phyloP scores from a whole-genome alignment of 2,113 vertebrate genomes.

The Petaurus breviceps region DNA sequence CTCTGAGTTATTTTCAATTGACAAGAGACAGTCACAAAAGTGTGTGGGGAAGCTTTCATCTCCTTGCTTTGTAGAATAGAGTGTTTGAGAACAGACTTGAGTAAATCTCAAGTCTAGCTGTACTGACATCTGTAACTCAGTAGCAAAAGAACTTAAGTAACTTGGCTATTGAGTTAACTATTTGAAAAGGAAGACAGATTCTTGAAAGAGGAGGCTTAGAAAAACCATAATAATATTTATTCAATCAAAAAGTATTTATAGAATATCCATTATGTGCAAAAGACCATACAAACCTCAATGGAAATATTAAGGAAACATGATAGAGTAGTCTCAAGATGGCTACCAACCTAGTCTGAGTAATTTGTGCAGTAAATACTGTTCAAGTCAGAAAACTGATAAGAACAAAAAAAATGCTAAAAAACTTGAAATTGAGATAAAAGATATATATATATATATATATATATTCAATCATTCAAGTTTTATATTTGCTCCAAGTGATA shows the following conservation, averaged over 20 bases:
- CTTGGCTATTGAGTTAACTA: neutral
- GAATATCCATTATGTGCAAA: neutral
- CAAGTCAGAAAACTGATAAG: neutral
- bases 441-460: neutral
- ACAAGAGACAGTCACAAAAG: neutral
- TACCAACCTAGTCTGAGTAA: neutral
- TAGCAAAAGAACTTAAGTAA: constrained; percentile 20
- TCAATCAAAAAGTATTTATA: too few relatives aligned
- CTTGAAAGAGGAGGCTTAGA: neutral
- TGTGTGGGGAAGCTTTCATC: neutral
- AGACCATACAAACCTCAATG: neutral
- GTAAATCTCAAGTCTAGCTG: neutral
- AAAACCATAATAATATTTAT: neutral
- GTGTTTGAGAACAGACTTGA: neutral
- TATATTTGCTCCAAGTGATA: neutral
- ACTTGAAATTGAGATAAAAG: neutral
- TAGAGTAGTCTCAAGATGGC: neutral
- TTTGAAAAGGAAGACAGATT: neutral
- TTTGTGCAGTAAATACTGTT: neutral
- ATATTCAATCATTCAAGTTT: neutral
- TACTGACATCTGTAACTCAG: neutral
- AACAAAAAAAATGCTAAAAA: neutral
- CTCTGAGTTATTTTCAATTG: neutral
- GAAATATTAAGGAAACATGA: neutral
- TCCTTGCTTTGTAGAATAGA: neutral